Evolutionary conservation across 2,888 invertebrate genomes (phyloP).

Genomic region (Operophtera brumata): DNA sequence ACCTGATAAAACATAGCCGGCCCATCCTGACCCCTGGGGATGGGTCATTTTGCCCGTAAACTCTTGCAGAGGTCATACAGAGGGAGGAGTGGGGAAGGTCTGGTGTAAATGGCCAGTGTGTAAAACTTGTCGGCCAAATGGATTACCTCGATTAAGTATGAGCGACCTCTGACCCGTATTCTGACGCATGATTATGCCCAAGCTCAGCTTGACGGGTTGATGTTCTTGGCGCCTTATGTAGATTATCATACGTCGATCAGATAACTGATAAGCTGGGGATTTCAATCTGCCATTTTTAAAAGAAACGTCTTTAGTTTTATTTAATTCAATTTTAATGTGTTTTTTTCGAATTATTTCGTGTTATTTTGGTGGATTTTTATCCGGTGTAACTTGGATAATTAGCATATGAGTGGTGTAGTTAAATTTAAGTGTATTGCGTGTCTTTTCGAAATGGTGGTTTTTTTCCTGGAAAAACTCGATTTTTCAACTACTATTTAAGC

Average conservation of each 20-base stretch:
- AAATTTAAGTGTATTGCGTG: too few species aligned
- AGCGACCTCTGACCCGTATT: slow-evolving; percentile 66
- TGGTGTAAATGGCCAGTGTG: slow-evolving; percentile 48
- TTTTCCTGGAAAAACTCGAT: too few species aligned
- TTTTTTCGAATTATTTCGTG: too few species aligned
- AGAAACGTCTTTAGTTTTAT: too few species aligned
- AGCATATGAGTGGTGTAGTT: too few species aligned
- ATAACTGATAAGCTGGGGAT: not conserved
- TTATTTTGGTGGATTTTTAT: too few species aligned
- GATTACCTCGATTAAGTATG: slow-evolving; percentile 75
- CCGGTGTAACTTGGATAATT: too few species aligned
- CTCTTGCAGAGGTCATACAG: slow-evolving; percentile 16
- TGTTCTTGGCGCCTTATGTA: slow-evolving; percentile 22
- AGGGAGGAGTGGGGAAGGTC: slow-evolving; percentile 43
- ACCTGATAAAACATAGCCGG: slow-evolving; percentile 70
- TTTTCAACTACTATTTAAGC: too few species aligned
- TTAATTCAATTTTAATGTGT: too few species aligned
- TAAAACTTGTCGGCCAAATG: slow-evolving; percentile 72
- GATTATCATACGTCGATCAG: slow-evolving; percentile 3
- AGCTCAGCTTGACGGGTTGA: slow-evolving; percentile 42
- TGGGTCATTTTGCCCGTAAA: slow-evolving; percentile 40
- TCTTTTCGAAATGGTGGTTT: too few species aligned
- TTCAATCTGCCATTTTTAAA: too few species aligned
- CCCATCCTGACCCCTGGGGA: slow-evolving; percentile 50
- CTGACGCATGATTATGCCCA: slow-evolving; percentile 65